Base-by-base conservation (phyloP, 2,888 invertebrate genomes). In the Vandiemenella viatica region DNA sequence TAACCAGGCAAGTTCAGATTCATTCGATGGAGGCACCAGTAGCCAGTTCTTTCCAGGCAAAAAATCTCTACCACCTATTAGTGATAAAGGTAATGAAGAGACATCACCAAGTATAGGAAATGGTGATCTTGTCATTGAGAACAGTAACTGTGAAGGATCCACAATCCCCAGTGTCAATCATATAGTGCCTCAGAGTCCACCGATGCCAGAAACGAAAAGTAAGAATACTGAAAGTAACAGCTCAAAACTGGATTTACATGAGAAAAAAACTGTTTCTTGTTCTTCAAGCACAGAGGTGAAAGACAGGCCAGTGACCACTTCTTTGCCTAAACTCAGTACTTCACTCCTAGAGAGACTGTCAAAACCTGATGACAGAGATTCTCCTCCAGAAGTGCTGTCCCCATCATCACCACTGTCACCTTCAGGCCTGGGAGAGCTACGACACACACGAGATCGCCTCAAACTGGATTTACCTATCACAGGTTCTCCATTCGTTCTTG, bases 41-140 rank as follows among this genome's bases (percentile, higher is more conserved):
- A 80, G 79, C 61, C 80, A 81, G 66, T 82, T 82, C 69, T 82
- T 81, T 69, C 81, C 82, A 32, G 81, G 81, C n/a, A 45, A 50
- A 17, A 18, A 43, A 7, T 32, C 19, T 19, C 20, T n/a, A 1
- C 23, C 20, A 15, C n/a, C 15, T 15, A 20, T 13, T 22, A 16
- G 18, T 8, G 32, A 32, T 16, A n/a, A n/a, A n/a, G n/a, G n/a
- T n/a, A n/a, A n/a, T n/a, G 16, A n/a, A 17, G 15, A 16, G 15
- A 16, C 32, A 32, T 16, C 44, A 1, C 18, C 45, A 16, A 15
- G 8, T 17, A 15, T 15, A 38, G 38, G 17, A 38, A 10, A 16
- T 10, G 15, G 7, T 8, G 42, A 42, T 20, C n/a, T 18, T 19
- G 19, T 42, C 5, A 2, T n/a, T 32, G 21, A 42, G 8, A 19